Percentiles rank a stretch among this genome's conserved stretches.
These are phyloP conservation scores for Entelurus aequoreus DNA, from an alignment of 2,113 vertebrate species.

Conservation along the genomic window DNA sequence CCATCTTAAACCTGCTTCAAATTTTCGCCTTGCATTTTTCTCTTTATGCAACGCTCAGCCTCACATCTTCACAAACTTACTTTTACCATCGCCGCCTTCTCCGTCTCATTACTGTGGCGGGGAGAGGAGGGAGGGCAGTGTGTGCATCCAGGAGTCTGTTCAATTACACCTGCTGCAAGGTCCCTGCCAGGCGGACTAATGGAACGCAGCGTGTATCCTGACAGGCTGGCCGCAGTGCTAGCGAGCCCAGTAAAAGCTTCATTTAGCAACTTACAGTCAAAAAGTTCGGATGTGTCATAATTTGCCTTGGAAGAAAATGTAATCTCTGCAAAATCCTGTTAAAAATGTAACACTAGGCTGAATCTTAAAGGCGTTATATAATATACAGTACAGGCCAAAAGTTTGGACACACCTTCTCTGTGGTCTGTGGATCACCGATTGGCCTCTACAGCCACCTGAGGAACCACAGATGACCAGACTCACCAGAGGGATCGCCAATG, in stretches of 20 bases:
- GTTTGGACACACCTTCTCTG: too few species aligned
- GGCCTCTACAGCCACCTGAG: too few species aligned
- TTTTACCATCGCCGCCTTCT: conserved; percentile 53
- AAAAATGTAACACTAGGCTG: not conserved
- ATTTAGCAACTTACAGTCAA: conserved; percentile 64
- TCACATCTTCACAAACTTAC: conserved; percentile 40
- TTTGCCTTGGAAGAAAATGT: conserved; percentile 26
- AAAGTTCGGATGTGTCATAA: conserved; percentile 52
- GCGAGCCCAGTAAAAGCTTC: conserved; percentile 66
- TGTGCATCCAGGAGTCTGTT: conserved; percentile 71
- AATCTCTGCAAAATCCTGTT: conserved; percentile 4
- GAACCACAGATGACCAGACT: too few species aligned
- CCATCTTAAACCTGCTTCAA: conserved; percentile 45
- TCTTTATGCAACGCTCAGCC: conserved; percentile 37
- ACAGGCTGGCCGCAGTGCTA: conserved; percentile 63
- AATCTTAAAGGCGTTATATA: not conserved
- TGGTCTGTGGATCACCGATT: too few species aligned
- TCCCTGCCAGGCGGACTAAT: conserved; percentile 73
- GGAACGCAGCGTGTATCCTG: conserved; percentile 74
- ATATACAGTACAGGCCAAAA: too few species aligned
- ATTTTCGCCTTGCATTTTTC: conserved; percentile 49
- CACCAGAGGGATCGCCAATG: too few species aligned
- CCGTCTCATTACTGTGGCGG: conserved; percentile 63
- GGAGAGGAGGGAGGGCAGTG: conserved; percentile 44
- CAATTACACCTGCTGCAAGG: conserved; percentile 78